Percentiles rank a stretch among this genome's conserved stretches.
Evolutionary conservation across 2,888 invertebrate species (phyloP).

Genomic region (Limenitis arthemis): DNA sequence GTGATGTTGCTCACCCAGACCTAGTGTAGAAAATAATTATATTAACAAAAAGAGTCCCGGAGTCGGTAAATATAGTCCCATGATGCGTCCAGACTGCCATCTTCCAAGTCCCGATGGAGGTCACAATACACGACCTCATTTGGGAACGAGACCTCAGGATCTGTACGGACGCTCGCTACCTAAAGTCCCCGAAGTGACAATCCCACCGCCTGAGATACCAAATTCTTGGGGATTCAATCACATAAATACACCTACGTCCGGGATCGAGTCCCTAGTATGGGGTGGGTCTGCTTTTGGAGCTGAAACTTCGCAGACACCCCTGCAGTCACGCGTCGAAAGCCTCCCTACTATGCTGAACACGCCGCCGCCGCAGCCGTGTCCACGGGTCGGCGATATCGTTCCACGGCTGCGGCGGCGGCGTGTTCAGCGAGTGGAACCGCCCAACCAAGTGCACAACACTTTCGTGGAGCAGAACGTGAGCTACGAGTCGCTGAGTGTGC

Average conservation of each 20-base stretch:
- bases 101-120: slow-evolving; percentile 54
- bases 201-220: slow-evolving; percentile 41
- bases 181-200: slow-evolving; percentile 44
- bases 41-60: slow-evolving; percentile 58
- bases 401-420: slow-evolving; percentile 43
- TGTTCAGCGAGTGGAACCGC: slow-evolving; percentile 58
- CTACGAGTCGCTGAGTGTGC: slow-evolving; percentile 51
- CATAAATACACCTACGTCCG: slow-evolving; percentile 36
- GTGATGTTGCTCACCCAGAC: slow-evolving; percentile 58
- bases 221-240: slow-evolving; percentile 52
- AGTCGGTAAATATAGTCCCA: slow-evolving; percentile 57
- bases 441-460: slow-evolving; percentile 49
- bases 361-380: slow-evolving; percentile 49
- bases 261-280: slow-evolving; percentile 54
- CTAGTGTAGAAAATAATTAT: slow-evolving; percentile 51
- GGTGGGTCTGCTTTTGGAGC: slow-evolving; percentile 39
- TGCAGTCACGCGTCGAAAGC: slow-evolving; percentile 35
- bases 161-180: slow-evolving; percentile 42
- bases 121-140: slow-evolving; percentile 35
- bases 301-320: slow-evolving; percentile 27
- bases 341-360: slow-evolving; percentile 45
- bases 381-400: slow-evolving; percentile 49
- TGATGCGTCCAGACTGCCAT: slow-evolving; percentile 58
- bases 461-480: slow-evolving; percentile 56
- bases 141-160: slow-evolving; percentile 40